Base-by-base conservation (phyloP, 2,888 invertebrate species). In the Pammene fasciana region DNA sequence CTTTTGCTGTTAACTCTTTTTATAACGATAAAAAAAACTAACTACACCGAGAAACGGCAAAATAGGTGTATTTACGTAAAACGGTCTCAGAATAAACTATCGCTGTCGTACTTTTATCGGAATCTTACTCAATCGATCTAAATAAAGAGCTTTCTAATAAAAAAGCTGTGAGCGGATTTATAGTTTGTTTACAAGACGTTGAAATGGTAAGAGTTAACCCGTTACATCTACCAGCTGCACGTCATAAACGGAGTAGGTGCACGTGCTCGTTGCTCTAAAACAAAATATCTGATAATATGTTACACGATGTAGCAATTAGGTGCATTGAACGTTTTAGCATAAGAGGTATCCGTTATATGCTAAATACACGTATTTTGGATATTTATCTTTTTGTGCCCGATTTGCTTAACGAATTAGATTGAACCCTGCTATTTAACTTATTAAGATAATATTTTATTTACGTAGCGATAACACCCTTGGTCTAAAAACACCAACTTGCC, bases 81-180 rank as follows among this genome's bases (percentile, higher is more conserved):
- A 10, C 11, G 18, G 18, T 38, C n/a, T 52, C 13, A 16, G 16
- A 52, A 18, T 34, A 62, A 61, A 52, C 26, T 59, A 59, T 43
- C 38, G 50, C 9, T n/a, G 14, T 18, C 1, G 38, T 38, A 50
- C 38, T 61, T n/a, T 18, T 48, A 61, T 41, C 61, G 38, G 8
- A 38, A 5, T 41, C 50, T 62, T 62, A 41, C 62, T 66, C 34
- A 14, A 57, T 34, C 61, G 55, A 62, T 67, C 67, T 67, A 62
- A 48, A 62, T 41, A n/a, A 62, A 50, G 48, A 56, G 14, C 66
- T 59, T 67, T 59, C 57, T 62, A 52, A 46, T 61, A 64, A 64
- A 57, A 68, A 68, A 64, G 18, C 16, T 48, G 46, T 43, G 43
- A 62, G 55, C 34, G 48, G 41, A 68, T 50, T 56, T 64, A 68